Conservation (phyloP, 2,888 invertebrate genomes). For the Acleris laterana region DNA sequence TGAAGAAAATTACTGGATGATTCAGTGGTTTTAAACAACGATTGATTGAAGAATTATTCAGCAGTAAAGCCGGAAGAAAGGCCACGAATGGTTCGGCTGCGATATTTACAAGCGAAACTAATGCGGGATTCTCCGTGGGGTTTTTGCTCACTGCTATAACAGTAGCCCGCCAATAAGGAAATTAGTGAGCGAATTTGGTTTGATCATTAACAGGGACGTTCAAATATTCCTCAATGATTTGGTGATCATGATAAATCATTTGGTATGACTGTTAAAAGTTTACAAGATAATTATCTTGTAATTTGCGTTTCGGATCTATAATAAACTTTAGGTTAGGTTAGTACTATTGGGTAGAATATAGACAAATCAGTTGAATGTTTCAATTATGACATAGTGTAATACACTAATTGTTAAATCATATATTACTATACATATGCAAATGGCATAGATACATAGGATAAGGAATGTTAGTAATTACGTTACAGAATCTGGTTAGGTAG, state of each 20-base stretch:
- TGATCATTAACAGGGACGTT: constrained; percentile 35
- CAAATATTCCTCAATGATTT: constrained; percentile 13
- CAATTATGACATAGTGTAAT: background rate
- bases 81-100: constrained; percentile 2
- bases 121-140: constrained; percentile 66
- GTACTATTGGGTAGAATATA: too few relatives aligned
- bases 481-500: background rate
- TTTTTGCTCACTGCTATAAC: constrained; percentile 55
- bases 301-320: background rate
- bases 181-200: constrained; percentile 39
- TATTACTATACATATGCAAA: too few relatives aligned
- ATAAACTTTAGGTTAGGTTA: background rate
- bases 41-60: constrained; percentile 6
- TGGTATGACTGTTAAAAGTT: constrained; percentile 9
- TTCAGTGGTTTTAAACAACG: background rate
- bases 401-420: too few relatives aligned
- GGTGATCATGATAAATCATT: constrained; percentile 18
- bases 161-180: constrained; percentile 46
- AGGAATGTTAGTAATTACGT: too few relatives aligned
- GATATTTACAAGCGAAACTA: constrained; percentile 47
- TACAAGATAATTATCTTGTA: background rate
- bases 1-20: background rate
- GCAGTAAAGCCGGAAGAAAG: constrained; percentile 7
- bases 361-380: background rate
- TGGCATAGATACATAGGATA: too few relatives aligned